These are phyloP conservation scores for Platysteira castanea DNA, from an alignment of 2,113 vertebrate genomes.

Conservation along the genomic window DNA sequence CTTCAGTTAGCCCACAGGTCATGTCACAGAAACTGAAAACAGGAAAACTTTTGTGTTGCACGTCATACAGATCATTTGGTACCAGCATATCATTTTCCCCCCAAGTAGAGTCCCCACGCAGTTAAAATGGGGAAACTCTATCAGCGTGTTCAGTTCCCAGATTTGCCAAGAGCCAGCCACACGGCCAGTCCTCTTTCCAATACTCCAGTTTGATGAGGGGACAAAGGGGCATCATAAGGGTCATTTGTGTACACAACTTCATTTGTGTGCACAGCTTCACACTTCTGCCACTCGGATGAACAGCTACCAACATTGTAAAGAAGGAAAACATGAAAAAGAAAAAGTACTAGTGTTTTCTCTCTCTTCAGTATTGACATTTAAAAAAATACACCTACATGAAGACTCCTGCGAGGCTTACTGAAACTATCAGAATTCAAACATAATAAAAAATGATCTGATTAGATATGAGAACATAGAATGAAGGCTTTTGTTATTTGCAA, in stretches of 20 bases:
- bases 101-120: neutral
- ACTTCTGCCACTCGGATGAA: neutral
- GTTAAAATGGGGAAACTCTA: neutral
- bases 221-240: neutral
- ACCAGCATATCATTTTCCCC: neutral
- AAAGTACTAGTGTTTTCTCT: neutral
- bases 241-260: neutral
- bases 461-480: neutral
- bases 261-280: neutral
- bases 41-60: constrained; percentile 35
- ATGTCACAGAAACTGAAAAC: neutral
- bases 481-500: neutral
- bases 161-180: neutral
- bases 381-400: neutral
- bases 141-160: neutral
- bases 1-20: constrained; percentile 36
- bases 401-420: neutral
- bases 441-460: neutral
- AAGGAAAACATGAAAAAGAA: neutral
- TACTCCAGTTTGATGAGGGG: neutral
- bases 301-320: neutral
- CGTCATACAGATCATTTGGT: neutral
- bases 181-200: neutral
- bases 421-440: neutral
- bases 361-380: neutral